phyloP scores from a whole-genome alignment of 2,888 invertebrate species.

The Acrobasis repandana region DNA sequence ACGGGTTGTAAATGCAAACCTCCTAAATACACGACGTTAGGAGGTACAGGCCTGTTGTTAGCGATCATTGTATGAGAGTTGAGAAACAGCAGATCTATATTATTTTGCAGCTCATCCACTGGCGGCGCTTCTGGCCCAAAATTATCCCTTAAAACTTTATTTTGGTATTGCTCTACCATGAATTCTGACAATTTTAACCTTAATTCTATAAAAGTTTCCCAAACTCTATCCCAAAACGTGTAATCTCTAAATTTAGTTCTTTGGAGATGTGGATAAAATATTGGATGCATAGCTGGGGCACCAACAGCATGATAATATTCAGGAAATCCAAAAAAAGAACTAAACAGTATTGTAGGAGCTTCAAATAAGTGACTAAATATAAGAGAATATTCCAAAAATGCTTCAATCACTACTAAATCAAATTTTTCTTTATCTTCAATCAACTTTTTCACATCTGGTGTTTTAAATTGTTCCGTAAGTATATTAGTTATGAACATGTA shows the following conservation, averaged over 20 bases:
- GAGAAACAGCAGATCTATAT: slow-evolving; percentile 43
- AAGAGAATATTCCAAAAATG: slow-evolving; percentile 33
- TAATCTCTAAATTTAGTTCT: slow-evolving; percentile 27
- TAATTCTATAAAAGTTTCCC: slow-evolving; percentile 35
- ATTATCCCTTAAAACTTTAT: slow-evolving; percentile 34
- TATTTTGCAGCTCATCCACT: slow-evolving; percentile 37
- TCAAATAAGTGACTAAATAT: slow-evolving; percentile 40
- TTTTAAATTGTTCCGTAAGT: slow-evolving; percentile 5
- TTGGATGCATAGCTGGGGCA: slow-evolving; percentile 28
- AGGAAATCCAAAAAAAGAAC: slow-evolving; percentile 29
- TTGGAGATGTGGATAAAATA: slow-evolving; percentile 26
- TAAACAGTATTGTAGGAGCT: slow-evolving; percentile 32
- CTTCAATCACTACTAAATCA: slow-evolving; percentile 44
- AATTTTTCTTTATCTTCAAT: slow-evolving; percentile 42
- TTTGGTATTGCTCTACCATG: slow-evolving; percentile 30
- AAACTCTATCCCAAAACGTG: slow-evolving; percentile 30
- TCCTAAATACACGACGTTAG: slow-evolving; percentile 43
- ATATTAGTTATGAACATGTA: not conserved
- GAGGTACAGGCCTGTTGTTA: slow-evolving; percentile 46
- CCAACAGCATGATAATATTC: slow-evolving; percentile 31
- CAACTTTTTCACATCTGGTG: slow-evolving; percentile 25
- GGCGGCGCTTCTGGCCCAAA: slow-evolving; percentile 41
- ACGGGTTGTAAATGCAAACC: slow-evolving; percentile 40
- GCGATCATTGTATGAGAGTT: slow-evolving; percentile 42
- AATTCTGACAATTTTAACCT: slow-evolving; percentile 26